phyloP scores from a whole-genome alignment of 2,888 invertebrate species.

The Mimachlamys varia region DNA sequence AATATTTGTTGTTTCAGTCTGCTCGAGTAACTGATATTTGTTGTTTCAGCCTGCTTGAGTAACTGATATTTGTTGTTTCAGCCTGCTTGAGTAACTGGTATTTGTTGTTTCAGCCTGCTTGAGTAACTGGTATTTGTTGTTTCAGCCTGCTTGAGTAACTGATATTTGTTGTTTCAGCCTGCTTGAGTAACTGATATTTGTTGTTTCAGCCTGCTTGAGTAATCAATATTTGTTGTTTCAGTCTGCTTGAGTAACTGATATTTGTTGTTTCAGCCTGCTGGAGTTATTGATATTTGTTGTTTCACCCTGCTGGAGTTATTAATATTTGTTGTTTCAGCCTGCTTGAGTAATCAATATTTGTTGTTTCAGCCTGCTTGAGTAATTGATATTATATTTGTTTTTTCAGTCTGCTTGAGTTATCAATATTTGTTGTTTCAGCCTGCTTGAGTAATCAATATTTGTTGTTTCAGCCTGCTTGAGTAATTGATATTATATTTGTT shows the following conservation, averaged over 20 bases:
- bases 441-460: background rate
- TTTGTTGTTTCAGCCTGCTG: slow-evolving; percentile 55
- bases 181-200: background rate
- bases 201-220: slow-evolving; percentile 55
- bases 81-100: slow-evolving; percentile 43
- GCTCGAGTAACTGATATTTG: background rate
- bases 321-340: slow-evolving; percentile 55
- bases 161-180: slow-evolving; percentile 55
- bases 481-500: slow-evolving; percentile 1
- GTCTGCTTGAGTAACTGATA: slow-evolving; percentile 41
- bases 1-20: slow-evolving; percentile 56
- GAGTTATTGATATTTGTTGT: slow-evolving; percentile 25
- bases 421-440: slow-evolving; percentile 55
- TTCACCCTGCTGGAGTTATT: slow-evolving; percentile 47
- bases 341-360: background rate
- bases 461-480: slow-evolving; percentile 55
- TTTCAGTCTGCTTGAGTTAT: slow-evolving; percentile 55
- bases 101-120: slow-evolving; percentile 55
- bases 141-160: slow-evolving; percentile 53
- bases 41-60: slow-evolving; percentile 55
- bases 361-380: slow-evolving; percentile 55
- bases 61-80: slow-evolving; percentile 49
- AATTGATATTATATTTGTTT: background rate
- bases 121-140: slow-evolving; percentile 26
- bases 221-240: slow-evolving; percentile 49